Base-by-base conservation (phyloP, 2,113 vertebrate species). In the Nibea coibor region DNA sequence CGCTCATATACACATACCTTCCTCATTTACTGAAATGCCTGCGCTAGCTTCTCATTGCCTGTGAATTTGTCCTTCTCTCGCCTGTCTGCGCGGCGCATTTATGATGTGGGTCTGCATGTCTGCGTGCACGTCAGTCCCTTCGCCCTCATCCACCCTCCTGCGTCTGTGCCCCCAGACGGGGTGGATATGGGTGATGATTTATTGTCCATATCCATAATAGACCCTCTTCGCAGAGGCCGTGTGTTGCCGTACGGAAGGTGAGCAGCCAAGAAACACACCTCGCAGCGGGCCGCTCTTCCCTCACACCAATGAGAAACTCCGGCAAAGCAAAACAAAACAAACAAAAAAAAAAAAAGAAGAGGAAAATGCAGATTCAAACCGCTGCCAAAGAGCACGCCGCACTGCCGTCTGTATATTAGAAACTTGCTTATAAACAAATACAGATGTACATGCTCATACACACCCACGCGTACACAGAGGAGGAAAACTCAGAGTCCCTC, bases 151-250 rank as follows among this genome's bases (percentile, higher is more conserved):
- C 16, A 17, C 64, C 70, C 62, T 22, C 50, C 42, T 48, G 88
- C 70, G 53, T 59, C 64, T 78, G 65, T 80, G 70, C 81, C 82
- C 77, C 56, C 91, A 93, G 94, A 94, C 89, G 91, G 87, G 89
- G 93, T 92, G 91, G 89, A 94, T 93, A 84, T 88, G 92, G 89
- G 90, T 91, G 92, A 94, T 95, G 95, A 95, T 96, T 96, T 95
- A 94, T 93, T 89, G 90, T 93, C 91, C 89, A 90, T 85, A 84
- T 94, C 90, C 93, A 91, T 91, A 94, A 84, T 88, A 87, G 90
- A 86, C 79, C 82, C 81, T 89, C 50, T 66, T 66, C 53, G 76
- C 66, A 54, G 43, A 76, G 26, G n/a, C 54, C 42, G 47, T 88
- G 88, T 94, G 89, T 58, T 68, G 91, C 74, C 88, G 89, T 75